These are phyloP conservation scores for Hylaeus anthracinus DNA, from an alignment of 1,140 invertebrate genomes.

Conservation along the genomic window DNA sequence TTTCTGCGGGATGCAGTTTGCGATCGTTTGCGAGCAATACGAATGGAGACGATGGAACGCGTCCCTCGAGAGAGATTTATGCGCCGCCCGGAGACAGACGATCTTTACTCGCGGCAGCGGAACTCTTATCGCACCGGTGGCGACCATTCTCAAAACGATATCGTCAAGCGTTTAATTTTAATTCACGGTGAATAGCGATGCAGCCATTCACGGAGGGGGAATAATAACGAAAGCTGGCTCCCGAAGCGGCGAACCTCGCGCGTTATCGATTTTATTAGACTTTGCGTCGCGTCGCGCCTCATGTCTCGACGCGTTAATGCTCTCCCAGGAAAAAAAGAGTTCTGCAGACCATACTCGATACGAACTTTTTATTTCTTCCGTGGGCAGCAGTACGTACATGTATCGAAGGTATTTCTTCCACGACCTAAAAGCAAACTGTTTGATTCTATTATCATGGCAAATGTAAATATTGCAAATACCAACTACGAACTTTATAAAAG, in stretches of 20 bases:
- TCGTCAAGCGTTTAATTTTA: neutral
- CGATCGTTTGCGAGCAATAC: conserved; percentile 31
- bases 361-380: too few species aligned
- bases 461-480: too few species aligned
- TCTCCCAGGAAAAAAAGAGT: neutral
- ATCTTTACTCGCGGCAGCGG: neutral
- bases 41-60: neutral
- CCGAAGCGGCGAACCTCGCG: neutral
- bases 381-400: too few species aligned
- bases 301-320: neutral
- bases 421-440: too few species aligned
- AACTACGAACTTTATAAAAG: too few species aligned
- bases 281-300: neutral
- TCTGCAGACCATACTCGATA: too few species aligned
- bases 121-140: neutral
- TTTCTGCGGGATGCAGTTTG: conserved; percentile 54
- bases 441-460: too few species aligned
- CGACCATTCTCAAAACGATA: neutral
- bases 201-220: neutral
- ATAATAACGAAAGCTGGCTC: neutral
- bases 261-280: conserved; percentile 19
- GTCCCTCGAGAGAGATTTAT: conserved; percentile 34
- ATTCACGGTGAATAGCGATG: neutral
- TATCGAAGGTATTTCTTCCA: too few species aligned
- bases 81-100: neutral